A percentile compares a stretch with the other conserved stretches of the same genome.
Conservation (phyloP, 2,797 vertebrate species). For the Leptoclinus maculatus region DNA sequence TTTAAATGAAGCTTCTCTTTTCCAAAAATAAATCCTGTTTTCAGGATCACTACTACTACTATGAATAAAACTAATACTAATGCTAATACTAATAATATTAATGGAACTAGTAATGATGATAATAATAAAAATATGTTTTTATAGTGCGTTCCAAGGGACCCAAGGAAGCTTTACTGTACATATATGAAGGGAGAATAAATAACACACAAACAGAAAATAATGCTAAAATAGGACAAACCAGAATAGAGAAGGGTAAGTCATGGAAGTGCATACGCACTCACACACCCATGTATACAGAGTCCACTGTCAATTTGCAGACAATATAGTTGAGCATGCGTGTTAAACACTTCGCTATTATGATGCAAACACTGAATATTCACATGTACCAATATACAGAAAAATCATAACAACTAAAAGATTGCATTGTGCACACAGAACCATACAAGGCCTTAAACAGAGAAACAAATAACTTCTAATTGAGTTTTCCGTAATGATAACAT, state of each 20-base stretch:
- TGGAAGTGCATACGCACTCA: not conserved
- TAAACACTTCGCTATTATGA: not conserved
- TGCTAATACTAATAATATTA: not conserved
- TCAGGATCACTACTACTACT: too few species aligned
- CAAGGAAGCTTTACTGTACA: not conserved
- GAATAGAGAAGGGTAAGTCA: not conserved
- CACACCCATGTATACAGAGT: not conserved
- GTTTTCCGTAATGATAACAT: conserved; percentile 55
- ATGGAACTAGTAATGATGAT: not conserved
- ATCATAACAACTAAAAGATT: not conserved
- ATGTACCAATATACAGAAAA: not conserved
- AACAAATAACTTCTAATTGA: conserved; percentile 55
- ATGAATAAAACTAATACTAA: not conserved
- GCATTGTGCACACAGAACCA: not conserved
- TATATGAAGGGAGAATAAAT: not conserved
- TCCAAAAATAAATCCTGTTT: not conserved
- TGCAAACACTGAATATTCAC: not conserved
- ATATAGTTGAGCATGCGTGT: not conserved
- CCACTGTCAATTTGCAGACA: not conserved
- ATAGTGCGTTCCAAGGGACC: not conserved
- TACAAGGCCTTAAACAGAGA: conserved; percentile 9
- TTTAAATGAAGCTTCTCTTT: conserved; percentile 2
- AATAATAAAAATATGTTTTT: not conserved
- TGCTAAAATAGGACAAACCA: not conserved
- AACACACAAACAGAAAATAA: not conserved